Evolutionary conservation across 2,888 invertebrate genomes (phyloP).

Genomic region (Dione vanillae): DNA sequence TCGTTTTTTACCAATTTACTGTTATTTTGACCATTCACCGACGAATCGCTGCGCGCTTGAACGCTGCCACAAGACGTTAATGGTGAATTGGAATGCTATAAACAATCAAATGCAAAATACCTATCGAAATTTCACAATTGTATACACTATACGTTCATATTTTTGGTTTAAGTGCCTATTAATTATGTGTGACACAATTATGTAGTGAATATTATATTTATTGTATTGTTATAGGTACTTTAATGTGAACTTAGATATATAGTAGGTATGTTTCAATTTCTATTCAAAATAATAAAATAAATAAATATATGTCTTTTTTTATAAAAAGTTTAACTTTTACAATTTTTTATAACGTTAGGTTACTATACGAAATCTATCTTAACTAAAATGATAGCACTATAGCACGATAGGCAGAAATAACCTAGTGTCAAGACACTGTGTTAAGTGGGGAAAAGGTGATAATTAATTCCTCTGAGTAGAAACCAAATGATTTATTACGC

Average conservation of each 20-base stretch:
- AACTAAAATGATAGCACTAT: no score
- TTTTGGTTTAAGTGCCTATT: slow-evolving; percentile 29
- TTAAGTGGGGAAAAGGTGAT: no score
- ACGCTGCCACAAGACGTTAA: slow-evolving; percentile 47
- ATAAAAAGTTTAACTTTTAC: no score
- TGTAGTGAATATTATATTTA: neutral
- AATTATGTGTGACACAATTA: slow-evolving; percentile 26
- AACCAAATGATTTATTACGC: no score
- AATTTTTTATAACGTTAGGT: no score
- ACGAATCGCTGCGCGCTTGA: slow-evolving; percentile 46
- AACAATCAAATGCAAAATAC: slow-evolving; percentile 48
- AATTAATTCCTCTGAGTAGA: no score
- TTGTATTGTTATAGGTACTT: slow-evolving; percentile 17
- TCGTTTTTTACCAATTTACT: slow-evolving; percentile 71
- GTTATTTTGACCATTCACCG: slow-evolving; percentile 59
- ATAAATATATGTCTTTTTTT: neutral
- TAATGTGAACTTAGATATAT: no score
- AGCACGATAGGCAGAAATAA: no score
- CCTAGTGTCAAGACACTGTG: no score
- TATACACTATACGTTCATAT: slow-evolving; percentile 24
- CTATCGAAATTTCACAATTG: slow-evolving; percentile 24
- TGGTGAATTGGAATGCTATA: slow-evolving; percentile 48
- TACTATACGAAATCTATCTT: no score
- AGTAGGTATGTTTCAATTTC: no score
- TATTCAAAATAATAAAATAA: no score